Evolutionary conservation across 2,113 vertebrate genomes (phyloP), one percentile per base, ranked within the genome.

Genomic region (Equus quagga): DNA sequence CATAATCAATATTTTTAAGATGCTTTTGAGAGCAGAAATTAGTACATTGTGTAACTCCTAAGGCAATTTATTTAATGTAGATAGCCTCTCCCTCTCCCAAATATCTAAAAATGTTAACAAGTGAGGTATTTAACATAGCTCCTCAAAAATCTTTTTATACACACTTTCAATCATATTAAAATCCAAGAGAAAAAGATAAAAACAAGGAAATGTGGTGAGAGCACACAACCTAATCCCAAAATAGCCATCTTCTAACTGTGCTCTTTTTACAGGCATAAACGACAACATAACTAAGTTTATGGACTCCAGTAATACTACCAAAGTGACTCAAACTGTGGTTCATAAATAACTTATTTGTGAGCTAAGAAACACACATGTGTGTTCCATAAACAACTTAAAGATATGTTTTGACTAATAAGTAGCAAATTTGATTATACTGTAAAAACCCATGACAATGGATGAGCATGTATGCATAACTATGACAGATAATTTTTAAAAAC

Each of bases 361-460:
- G 19, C 28, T 79, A 96, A 90, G 56, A 96, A 79, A 86, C 49
- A 81, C 18, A 87, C 4, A 4, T 5, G 0, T 87, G 41, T 85
- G 26, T 58, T 75, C 23, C 36, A 95, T 80, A 70, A 95, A 89
- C 44, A 92, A 89, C 33, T 6, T 88, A 82, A 93, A 87, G 62
- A 54, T 92, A 86, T 41, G 19, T 79, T 94, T 83, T 88, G 54
- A 88, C 36, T 69, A 91, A 17, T 70, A 75, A 93, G 67, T 17
- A 86, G 69, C 23, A 89, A 89, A 92, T 90, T 65, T 83, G 58
- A 93, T 70, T 90, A 73, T 87, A 73, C n/a, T 96, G 21, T 84
- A 88, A 97, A 92, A 97, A 80, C 9, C 65, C 18, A n/a, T 62
- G 12, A 79, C 56, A 96, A 70, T 80, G n/a, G 64, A 95, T 95